Base-by-base conservation (phyloP, 2,888 invertebrate species). In the Lycocerus yunnanus region DNA sequence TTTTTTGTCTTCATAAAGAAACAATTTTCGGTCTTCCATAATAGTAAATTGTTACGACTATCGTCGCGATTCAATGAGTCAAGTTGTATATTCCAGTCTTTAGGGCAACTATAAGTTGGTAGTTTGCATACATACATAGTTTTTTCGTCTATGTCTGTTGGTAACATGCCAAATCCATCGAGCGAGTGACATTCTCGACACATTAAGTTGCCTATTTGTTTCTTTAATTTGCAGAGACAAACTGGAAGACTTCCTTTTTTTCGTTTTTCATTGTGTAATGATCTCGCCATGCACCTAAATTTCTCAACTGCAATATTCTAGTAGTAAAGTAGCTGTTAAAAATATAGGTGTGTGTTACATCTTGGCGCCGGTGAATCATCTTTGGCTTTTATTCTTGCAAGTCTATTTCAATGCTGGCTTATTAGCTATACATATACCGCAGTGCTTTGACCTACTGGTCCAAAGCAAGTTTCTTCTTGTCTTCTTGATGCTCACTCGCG, bases 341-440 rank as follows among this genome's bases (percentile, higher is more conserved):
- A 43, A 43, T 43, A 43, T 43, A 43, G 43, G 43, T 43, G 43
- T 43, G 43, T 43, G 43, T 43, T 43, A n/a, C 43, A 20, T 58
- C 66, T 69, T 72, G 75, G 75, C 75, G 75, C 75, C 75, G 60
- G 65, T 68, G 70, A 73, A 67, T 75, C 75, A 75, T 61, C 58
- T 14, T 71, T 68, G 75, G 70, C 70, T 70, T 73, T 73, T 68
- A 21, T 69, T 60, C 15, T 59, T n/a, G 66, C 24, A 67, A 27
- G 69, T 66, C 75, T 75, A 75, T 73, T 75, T 75, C 69, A n/a
- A 75, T 27, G 67, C 43, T 9, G 71, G 61, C 16, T 67, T 43
- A 66, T 70, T 70, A 20, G 24, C 63, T 43, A 43, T n/a, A 61
- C 16, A 59, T 73, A 65, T 24, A 65, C 72, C 20, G 66, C 66